Percentiles rank a stretch among this genome's conserved stretches.
Conservation (phyloP, 1,140 invertebrate species). For the Nasonia giraulti region DNA sequence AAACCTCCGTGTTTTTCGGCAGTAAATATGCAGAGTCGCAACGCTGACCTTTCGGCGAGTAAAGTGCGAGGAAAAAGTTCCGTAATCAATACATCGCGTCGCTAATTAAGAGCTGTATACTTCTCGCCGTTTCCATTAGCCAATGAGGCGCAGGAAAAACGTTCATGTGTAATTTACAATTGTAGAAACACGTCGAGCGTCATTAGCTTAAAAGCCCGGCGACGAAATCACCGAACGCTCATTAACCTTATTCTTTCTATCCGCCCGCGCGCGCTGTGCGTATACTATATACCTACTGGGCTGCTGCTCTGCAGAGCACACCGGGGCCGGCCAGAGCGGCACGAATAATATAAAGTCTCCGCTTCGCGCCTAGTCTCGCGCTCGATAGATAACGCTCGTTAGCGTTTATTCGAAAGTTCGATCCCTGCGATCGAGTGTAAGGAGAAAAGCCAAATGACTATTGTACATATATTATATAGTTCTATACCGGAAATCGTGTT, state of each 20-base stretch:
- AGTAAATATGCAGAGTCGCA: no score
- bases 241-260: slow-evolving; percentile 14
- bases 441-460: neutral
- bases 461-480: no score
- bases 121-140: slow-evolving; percentile 26
- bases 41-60: neutral
- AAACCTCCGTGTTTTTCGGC: no score
- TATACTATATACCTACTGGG: no score
- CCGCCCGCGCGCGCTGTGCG: no score
- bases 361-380: no score
- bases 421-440: neutral
- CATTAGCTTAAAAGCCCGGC: slow-evolving; percentile 33
- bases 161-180: slow-evolving; percentile 25
- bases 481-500: no score
- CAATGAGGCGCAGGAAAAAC: neutral
- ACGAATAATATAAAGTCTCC: neutral
- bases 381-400: neutral
- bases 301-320: no score
- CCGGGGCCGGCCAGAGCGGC: neutral
- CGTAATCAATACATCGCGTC: neutral
- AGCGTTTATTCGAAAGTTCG: neutral
- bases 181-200: slow-evolving; percentile 20
- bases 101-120: neutral
- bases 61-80: neutral
- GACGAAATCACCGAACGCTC: slow-evolving; percentile 18